These are phyloP conservation scores for Arenicola marina DNA, from an alignment of 2,888 invertebrate genomes.

Conservation along the genomic window DNA sequence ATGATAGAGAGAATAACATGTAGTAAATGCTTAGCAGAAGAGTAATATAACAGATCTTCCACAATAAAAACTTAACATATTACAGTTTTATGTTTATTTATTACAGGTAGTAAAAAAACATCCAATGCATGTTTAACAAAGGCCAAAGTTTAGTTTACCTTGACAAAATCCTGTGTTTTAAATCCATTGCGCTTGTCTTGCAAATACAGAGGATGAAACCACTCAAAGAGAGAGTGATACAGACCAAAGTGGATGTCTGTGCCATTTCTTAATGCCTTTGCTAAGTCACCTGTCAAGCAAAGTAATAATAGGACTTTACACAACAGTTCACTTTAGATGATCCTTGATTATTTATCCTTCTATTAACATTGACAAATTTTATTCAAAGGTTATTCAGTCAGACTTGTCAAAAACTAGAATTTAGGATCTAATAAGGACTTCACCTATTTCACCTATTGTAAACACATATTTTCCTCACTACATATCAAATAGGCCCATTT, in stretches of 20 bases:
- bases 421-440: too few species aligned
- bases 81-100: not conserved
- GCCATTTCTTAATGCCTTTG: constrained; percentile 40
- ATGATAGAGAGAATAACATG: too few species aligned
- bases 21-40: too few species aligned
- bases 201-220: constrained; percentile 59
- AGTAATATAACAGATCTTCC: not conserved
- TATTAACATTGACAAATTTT: too few species aligned
- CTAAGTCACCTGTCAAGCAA: constrained; percentile 47
- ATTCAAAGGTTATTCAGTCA: too few species aligned
- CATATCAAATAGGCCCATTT: too few species aligned
- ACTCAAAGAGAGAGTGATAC: constrained; percentile 59
- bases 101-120: not conserved
- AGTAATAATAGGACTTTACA: not conserved
- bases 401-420: too few species aligned
- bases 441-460: too few species aligned
- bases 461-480: too few species aligned
- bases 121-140: not conserved
- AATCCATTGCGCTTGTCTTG: constrained; percentile 40
- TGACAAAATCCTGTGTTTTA: constrained; percentile 34
- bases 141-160: constrained; percentile 16
- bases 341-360: too few species aligned
- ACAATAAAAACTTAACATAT: not conserved
- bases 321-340: too few species aligned
- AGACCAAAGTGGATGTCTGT: constrained; percentile 65